phyloP scores from a whole-genome alignment of 2,888 invertebrate genomes.

The Luffia ferchaultella region DNA sequence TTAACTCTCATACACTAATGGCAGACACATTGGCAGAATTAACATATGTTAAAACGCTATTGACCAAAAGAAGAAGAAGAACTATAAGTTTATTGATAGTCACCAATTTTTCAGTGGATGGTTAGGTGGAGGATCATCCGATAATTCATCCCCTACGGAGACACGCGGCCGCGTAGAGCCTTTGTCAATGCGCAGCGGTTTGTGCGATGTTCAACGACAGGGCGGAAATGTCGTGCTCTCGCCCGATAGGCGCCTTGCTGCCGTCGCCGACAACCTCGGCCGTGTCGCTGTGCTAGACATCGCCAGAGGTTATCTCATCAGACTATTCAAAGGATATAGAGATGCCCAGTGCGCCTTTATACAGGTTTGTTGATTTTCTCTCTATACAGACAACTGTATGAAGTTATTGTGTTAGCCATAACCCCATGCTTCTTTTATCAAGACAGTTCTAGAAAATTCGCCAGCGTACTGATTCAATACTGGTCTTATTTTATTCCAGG shows the following conservation, averaged over 20 bases:
- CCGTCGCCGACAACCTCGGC: conserved; percentile 86
- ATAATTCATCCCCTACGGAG: conserved; percentile 34
- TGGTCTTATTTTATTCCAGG: too few species aligned
- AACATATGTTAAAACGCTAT: too few species aligned
- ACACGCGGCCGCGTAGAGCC: conserved; percentile 72
- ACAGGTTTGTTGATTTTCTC: conserved; percentile 60
- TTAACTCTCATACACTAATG: too few species aligned
- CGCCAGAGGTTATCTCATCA: conserved; percentile 76
- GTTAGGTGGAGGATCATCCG: conserved; percentile 42
- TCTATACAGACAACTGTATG: conserved; percentile 1
- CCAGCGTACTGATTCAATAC: too few species aligned
- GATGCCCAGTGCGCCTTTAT: conserved; percentile 96
- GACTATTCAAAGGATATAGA: conserved; percentile 95
- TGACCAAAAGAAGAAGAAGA: too few species aligned
- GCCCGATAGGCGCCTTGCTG: conserved; percentile 81
- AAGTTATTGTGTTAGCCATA: too few species aligned
- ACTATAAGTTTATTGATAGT: too few species aligned
- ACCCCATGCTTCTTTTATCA: too few species aligned
- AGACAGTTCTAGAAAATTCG: too few species aligned
- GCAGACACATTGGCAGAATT: too few species aligned
- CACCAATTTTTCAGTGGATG: conserved; percentile 58
- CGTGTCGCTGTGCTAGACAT: conserved; percentile 89
- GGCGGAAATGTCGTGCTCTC: conserved; percentile 80
- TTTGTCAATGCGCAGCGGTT: conserved; percentile 80
- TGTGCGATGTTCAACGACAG: conserved; percentile 81